Conservation (phyloP, 2,113 vertebrate genomes). For the Taurulus bubalis region DNA sequence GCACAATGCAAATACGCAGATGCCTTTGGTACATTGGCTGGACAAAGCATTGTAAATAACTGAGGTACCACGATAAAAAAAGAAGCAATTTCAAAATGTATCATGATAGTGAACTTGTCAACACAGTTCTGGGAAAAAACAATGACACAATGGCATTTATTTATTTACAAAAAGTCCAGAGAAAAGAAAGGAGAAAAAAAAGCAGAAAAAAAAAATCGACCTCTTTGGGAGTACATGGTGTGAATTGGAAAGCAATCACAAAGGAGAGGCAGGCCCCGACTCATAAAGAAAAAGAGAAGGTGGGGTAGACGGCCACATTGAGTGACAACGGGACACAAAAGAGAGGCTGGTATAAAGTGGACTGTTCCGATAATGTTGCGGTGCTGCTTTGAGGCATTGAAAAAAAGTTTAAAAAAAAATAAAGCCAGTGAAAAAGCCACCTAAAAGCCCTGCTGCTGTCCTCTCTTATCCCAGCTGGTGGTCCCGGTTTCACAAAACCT, state of each 20-base stretch:
- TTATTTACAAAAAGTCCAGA: constrained; percentile 68
- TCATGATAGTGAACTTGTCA: constrained; percentile 63
- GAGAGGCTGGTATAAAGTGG: constrained; percentile 62
- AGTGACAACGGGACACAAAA: constrained; percentile 70
- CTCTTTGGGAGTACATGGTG: constrained; percentile 39
- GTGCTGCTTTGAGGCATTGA: constrained; percentile 41
- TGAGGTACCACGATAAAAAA: constrained; percentile 26
- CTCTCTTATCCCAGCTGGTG: constrained; percentile 75
- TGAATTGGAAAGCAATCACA: constrained; percentile 69
- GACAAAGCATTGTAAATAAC: constrained; percentile 41
- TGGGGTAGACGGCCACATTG: constrained; percentile 51
- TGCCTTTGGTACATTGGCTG: constrained; percentile 21
- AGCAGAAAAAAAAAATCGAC: constrained; percentile 59
- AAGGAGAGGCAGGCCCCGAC: constrained; percentile 57
- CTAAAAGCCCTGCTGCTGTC: constrained; percentile 67
- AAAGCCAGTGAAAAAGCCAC: constrained; percentile 69
- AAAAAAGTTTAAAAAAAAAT: constrained; percentile 63
- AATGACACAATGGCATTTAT: constrained; percentile 66
- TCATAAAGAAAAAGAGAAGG: constrained; percentile 50
- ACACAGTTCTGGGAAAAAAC: constrained; percentile 48
- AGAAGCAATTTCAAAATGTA: constrained; percentile 63
- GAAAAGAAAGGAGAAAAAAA: constrained; percentile 29
- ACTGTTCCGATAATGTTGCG: constrained; percentile 69
- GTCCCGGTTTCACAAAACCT: constrained; percentile 64
- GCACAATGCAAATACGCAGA: constrained; percentile 5